Evolutionary conservation across 64 coral and sea anemone genomes (phyloP).

Genomic region (Anthopleura sola): DNA sequence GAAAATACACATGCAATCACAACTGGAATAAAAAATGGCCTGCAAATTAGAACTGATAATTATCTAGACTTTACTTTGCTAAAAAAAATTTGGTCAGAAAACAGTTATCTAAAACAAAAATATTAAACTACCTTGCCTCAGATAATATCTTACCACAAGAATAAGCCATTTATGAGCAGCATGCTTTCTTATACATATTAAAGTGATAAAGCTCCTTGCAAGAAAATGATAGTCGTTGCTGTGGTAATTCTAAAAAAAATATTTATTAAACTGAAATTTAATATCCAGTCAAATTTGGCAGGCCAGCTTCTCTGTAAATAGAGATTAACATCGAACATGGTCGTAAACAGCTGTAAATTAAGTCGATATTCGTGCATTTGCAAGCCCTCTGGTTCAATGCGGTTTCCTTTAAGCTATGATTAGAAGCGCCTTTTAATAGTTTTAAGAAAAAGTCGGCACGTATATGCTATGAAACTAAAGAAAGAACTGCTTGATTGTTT

Average conservation of each 20-base stretch:
- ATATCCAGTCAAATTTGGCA: not conserved
- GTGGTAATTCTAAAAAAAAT: not conserved
- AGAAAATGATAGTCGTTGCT: not conserved
- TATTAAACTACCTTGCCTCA: not conserved
- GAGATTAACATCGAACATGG: constrained; percentile 3
- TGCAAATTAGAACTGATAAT: too few relatives aligned
- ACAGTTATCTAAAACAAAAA: not conserved
- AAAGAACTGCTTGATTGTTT: not conserved
- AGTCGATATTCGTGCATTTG: not conserved
- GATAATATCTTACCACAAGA: not conserved
- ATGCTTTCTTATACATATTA: not conserved
- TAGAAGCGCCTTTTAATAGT: not conserved
- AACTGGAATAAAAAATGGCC: too few relatives aligned
- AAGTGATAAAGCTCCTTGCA: not conserved
- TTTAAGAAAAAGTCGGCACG: not conserved
- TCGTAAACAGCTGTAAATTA: constrained; percentile 5
- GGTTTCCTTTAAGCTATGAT: not conserved
- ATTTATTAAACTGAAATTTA: constrained; percentile 2
- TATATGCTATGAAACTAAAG: not conserved
- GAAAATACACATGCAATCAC: too few relatives aligned
- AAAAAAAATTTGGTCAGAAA: too few relatives aligned
- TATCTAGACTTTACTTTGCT: too few relatives aligned
- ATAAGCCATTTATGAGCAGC: not conserved
- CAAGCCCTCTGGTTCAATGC: not conserved
- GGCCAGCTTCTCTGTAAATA: not conserved